Percentiles rank a stretch among this genome's conserved stretches.
phyloP scores from a whole-genome alignment of 2,797 vertebrate genomes.

The Hafferia zeledoni region DNA sequence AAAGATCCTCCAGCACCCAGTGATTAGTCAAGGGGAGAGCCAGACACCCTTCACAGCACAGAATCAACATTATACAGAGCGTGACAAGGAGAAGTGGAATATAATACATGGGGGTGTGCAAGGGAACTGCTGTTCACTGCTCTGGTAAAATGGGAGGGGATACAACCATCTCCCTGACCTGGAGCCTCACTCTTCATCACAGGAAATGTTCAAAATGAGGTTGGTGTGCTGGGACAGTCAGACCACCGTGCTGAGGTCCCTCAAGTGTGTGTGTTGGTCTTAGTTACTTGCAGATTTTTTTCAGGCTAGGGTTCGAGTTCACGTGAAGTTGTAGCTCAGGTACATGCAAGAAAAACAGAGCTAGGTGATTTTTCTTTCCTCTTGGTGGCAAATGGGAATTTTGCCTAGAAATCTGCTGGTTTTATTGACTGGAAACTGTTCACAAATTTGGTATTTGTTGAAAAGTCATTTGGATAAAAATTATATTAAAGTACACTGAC shows the following conservation, averaged over 20 bases:
- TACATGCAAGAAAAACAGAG: neutral
- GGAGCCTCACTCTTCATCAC: neutral
- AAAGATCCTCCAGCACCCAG: neutral
- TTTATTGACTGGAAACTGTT: neutral
- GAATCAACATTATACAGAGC: slow-evolving; percentile 23
- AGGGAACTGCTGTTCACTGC: neutral
- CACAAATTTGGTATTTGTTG: neutral
- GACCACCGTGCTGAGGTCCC: neutral
- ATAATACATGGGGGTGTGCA: neutral
- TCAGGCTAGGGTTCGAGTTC: neutral
- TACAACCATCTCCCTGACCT: neutral
- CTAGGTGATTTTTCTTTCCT: neutral
- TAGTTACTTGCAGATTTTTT: neutral
- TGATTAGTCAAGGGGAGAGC: slow-evolving; percentile 45
- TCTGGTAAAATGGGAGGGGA: neutral
- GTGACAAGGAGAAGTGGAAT: slow-evolving; percentile 25
- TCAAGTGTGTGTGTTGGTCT: neutral
- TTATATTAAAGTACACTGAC: neutral
- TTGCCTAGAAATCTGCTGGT: neutral
- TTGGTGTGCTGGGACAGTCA: neutral
- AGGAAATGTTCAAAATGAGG: neutral
- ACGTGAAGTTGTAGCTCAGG: fast-evolving
- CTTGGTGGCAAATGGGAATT: neutral
- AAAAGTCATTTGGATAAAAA: neutral
- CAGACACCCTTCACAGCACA: slow-evolving; percentile 37